A percentile compares a stretch with the other conserved stretches of the same genome.
These are phyloP conservation scores for Bombus consobrinus DNA, from an alignment of 1,140 invertebrate species.

Conservation along the genomic window DNA sequence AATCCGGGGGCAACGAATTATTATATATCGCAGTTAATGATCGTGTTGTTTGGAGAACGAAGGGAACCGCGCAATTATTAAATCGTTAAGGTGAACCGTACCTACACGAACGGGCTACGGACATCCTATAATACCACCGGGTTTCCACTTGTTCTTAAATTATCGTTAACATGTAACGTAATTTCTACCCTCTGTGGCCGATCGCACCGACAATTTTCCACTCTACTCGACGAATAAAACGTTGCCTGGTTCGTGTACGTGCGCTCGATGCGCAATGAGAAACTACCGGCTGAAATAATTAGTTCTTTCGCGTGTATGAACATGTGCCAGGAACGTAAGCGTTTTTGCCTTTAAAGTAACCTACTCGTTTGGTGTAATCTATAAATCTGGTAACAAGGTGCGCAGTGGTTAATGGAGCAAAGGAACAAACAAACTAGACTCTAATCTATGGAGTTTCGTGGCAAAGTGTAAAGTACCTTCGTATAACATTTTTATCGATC, in stretches of 20 bases:
- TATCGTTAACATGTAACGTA: conserved; percentile 49
- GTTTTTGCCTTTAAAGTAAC: not conserved
- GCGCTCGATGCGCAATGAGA: not conserved
- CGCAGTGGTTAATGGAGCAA: not conserved
- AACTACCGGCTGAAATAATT: conserved; percentile 1
- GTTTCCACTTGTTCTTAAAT: conserved; percentile 41
- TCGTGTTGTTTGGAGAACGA: conserved; percentile 41
- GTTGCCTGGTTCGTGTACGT: not conserved
- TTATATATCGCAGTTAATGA: conserved; percentile 47
- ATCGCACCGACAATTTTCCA: conserved; percentile 15
- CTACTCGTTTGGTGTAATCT: not conserved
- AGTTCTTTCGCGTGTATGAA: not conserved
- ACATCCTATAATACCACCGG: conserved; percentile 16
- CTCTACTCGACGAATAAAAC: conserved; percentile 11
- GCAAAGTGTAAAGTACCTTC: not conserved
- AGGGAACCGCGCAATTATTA: conserved; percentile 57
- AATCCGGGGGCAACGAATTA: conserved; percentile 53
- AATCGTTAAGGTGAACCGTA: conserved; percentile 53
- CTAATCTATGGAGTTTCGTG: not conserved
- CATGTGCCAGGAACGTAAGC: no score
- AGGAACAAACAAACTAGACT: not conserved
- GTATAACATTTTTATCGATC: not conserved
- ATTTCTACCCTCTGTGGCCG: not conserved
- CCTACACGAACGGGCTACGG: conserved; percentile 20
- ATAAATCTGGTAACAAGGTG: not conserved